These are phyloP conservation scores for Dascyllus trimaculatus DNA, from an alignment of 2,113 vertebrate species.

Conservation along the genomic window DNA sequence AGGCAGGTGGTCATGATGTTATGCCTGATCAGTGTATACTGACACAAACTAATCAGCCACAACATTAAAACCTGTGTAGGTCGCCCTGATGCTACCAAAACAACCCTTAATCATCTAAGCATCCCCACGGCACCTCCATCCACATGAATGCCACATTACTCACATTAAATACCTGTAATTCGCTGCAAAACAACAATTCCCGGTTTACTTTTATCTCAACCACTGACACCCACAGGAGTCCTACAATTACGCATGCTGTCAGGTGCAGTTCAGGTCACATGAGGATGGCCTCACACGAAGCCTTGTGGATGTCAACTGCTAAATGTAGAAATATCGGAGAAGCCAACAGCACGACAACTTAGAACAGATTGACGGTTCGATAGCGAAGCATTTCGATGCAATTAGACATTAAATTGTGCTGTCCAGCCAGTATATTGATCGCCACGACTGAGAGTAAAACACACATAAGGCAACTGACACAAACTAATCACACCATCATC, in stretches of 20 bases:
- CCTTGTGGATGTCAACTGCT: not conserved
- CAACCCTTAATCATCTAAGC: too few species aligned
- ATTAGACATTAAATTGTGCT: constrained; percentile 55
- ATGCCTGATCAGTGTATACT: too few species aligned
- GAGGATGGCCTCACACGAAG: constrained; percentile 45
- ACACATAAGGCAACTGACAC: constrained; percentile 36
- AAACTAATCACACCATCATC: too few species aligned
- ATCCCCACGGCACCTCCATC: too few species aligned
- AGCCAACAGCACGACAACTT: not conserved
- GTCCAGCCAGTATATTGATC: constrained; percentile 32
- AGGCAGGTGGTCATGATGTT: too few species aligned
- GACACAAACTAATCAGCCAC: too few species aligned
- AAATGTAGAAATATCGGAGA: not conserved
- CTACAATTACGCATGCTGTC: constrained; percentile 64
- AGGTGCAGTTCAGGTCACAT: constrained; percentile 36
- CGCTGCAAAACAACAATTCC: constrained; percentile 7
- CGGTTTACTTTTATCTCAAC: constrained; percentile 14
- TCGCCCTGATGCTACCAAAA: not conserved
- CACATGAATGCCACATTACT: too few species aligned
- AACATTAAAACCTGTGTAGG: constrained; percentile 6
- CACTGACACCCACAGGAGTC: constrained; percentile 41
- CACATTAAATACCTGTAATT: too few species aligned
- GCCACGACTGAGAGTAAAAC: constrained; percentile 25
- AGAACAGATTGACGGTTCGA: constrained; percentile 44
- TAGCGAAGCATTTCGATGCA: constrained; percentile 54